phyloP scores from a whole-genome alignment of 1,140 invertebrate species.

The Musca vetustissima region DNA sequence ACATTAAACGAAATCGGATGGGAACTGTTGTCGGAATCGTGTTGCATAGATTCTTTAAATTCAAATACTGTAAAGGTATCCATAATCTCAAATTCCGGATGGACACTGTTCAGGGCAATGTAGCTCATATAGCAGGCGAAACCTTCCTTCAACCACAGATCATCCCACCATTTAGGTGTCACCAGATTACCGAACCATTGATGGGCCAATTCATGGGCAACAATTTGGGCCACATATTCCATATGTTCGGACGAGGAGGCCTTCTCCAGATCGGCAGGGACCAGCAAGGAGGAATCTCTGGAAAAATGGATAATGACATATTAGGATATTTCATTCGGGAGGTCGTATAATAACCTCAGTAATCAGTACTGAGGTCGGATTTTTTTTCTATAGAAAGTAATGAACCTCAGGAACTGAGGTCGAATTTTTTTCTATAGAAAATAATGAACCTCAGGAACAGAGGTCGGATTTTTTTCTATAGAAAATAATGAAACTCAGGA shows the following conservation, averaged over 20 bases:
- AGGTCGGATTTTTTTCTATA: too few relatives aligned
- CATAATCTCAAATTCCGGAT: constrained; percentile 72
- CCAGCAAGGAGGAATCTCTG: constrained; percentile 50
- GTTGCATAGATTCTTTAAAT: constrained; percentile 68
- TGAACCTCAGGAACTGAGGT: too few relatives aligned
- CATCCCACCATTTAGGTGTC: constrained; percentile 75
- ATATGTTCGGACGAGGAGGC: constrained; percentile 57
- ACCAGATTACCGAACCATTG: constrained; percentile 82
- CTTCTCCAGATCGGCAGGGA: constrained; percentile 48
- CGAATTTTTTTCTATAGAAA: too few relatives aligned
- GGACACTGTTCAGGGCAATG: constrained; percentile 64
- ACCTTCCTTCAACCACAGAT: constrained; percentile 84
- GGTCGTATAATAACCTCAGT: too few relatives aligned
- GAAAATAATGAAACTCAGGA: too few relatives aligned
- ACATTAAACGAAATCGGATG: constrained; percentile 73
- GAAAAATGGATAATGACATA: not conserved
- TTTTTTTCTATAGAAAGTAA: too few relatives aligned
- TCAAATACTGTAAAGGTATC: constrained; percentile 75
- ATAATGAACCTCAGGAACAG: too few relatives aligned
- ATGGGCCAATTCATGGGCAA: constrained; percentile 84
- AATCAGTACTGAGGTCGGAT: too few relatives aligned
- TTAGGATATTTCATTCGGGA: too few relatives aligned
- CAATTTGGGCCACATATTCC: constrained; percentile 67
- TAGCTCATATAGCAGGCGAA: constrained; percentile 78
- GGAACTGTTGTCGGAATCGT: constrained; percentile 73